Percentiles rank a stretch among this genome's conserved stretches.
Evolutionary conservation across 1,140 invertebrate genomes (phyloP).

Genomic region (Dendroctonus ponderosae): DNA sequence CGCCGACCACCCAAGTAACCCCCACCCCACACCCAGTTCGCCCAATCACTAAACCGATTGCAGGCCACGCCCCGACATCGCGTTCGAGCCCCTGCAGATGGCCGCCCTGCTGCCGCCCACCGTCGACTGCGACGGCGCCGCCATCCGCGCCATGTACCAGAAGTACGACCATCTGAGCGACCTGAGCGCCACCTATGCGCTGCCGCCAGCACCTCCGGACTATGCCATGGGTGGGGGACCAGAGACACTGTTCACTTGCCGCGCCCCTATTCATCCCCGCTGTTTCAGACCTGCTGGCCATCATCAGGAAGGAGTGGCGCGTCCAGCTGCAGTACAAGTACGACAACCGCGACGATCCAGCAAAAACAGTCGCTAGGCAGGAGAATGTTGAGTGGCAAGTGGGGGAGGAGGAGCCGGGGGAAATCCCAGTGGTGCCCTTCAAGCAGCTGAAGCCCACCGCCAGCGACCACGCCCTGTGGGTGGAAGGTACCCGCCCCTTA

Average conservation of each 20-base stretch:
- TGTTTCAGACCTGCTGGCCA: conserved; percentile 37
- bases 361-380: background rate
- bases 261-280: background rate
- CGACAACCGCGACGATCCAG: conserved; percentile 37
- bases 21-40: no score
- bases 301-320: conserved; percentile 35
- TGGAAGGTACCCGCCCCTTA: conserved; percentile 36
- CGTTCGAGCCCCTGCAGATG: conserved; percentile 59
- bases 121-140: conserved; percentile 54
- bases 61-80: conserved; percentile 55
- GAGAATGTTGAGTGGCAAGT: background rate
- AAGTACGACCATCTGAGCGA: conserved; percentile 63
- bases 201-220: conserved; percentile 40
- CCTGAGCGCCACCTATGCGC: conserved; percentile 50
- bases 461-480: conserved; percentile 31
- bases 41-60: no score
- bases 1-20: conserved; percentile 41
- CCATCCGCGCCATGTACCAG: conserved; percentile 60
- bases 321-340: conserved; percentile 43
- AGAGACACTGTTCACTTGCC: background rate
- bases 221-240: conserved; percentile 33
- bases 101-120: conserved; percentile 56
- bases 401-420: conserved; percentile 30
- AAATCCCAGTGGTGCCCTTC: conserved; percentile 43
- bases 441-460: conserved; percentile 45